These are phyloP conservation scores for Scopus umbretta DNA, from an alignment of 2,113 vertebrate genomes.

Conservation along the genomic window DNA sequence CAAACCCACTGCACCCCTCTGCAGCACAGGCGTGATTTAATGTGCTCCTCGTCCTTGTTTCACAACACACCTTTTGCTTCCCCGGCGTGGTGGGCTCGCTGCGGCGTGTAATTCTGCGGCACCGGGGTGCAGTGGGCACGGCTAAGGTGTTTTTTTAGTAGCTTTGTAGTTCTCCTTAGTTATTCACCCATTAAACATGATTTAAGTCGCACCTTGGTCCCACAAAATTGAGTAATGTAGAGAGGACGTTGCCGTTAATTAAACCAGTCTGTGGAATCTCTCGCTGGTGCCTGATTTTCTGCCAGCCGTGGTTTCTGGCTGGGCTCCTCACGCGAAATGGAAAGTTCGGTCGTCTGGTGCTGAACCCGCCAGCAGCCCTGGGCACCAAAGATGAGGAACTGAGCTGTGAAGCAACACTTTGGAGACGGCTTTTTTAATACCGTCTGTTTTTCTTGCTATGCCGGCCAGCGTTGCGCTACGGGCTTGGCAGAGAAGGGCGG, in stretches of 20 bases:
- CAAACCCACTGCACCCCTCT: constrained; percentile 8
- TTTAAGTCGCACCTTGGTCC: not conserved
- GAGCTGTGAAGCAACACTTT: not conserved
- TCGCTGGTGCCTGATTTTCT: not conserved
- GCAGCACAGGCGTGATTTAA: not conserved
- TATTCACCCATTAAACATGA: not conserved
- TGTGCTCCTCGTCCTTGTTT: not conserved
- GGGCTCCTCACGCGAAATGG: not conserved
- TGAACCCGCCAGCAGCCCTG: not conserved
- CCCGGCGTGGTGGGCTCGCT: not conserved
- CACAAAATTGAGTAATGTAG: not conserved
- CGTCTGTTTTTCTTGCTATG: not conserved
- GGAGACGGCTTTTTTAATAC: not conserved
- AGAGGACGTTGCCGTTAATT: not conserved
- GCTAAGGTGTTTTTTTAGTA: not conserved
- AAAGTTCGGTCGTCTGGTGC: not conserved
- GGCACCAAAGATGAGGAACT: not conserved
- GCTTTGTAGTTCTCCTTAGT: not conserved
- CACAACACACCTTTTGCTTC: not conserved
- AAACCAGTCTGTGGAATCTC: not conserved
- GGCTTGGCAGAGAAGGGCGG: not conserved
- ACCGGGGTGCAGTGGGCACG: not conserved
- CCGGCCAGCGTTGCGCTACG: not conserved
- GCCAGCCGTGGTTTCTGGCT: not conserved
- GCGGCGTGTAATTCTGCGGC: not conserved